Evolutionary conservation across 2,797 vertebrate species (phyloP).

Genomic region (Megalops cyprinoides): DNA sequence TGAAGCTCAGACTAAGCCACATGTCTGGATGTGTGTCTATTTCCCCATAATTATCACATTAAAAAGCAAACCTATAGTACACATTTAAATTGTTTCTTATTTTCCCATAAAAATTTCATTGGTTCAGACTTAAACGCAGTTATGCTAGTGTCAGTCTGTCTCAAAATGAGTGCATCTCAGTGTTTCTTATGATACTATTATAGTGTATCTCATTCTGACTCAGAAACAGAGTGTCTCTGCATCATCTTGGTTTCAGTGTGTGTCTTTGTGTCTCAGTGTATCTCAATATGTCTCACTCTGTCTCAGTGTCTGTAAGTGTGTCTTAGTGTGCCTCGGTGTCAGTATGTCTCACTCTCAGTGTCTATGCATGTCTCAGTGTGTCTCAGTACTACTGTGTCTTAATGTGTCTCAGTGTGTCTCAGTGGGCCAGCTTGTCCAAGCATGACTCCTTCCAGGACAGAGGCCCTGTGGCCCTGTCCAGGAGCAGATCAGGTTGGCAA

Average conservation of each 20-base stretch:
- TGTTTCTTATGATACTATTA: no score
- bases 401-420: neutral
- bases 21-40: slow-evolving; percentile 2
- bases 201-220: neutral
- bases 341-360: neutral
- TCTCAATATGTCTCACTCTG: no score
- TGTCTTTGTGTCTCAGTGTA: neutral
- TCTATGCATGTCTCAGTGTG: neutral
- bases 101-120: slow-evolving; percentile 7
- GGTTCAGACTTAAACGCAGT: slow-evolving; percentile 30
- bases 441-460: no score
- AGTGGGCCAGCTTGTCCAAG: neutral
- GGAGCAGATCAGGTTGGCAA: neutral
- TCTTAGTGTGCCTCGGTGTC: neutral
- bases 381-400: neutral
- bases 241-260: neutral
- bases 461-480: no score
- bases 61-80: neutral
- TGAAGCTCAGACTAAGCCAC: neutral
- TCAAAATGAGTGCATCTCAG: neutral
- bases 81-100: neutral
- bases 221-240: no score
- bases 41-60: neutral
- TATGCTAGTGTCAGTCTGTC: neutral
- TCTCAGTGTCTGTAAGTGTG: neutral